Percentiles rank a stretch among this genome's conserved stretches.
Conservation (phyloP, 2,888 invertebrate genomes). For the Palloptera scutellata region DNA sequence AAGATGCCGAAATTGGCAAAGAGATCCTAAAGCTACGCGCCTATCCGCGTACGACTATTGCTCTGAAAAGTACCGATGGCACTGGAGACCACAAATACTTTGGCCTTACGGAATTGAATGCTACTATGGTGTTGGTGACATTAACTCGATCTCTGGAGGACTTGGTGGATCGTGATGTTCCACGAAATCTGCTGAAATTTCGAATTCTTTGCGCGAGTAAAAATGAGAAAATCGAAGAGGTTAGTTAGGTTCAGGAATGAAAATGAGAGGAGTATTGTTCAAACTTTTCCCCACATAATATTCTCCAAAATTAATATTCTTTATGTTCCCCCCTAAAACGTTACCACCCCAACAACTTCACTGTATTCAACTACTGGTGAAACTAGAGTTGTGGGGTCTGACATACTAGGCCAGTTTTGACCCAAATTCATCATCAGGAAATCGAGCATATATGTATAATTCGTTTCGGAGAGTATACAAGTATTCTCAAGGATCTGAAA, state of each 20-base stretch:
- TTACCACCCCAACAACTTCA: too few species aligned
- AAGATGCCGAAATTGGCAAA: constrained; percentile 79
- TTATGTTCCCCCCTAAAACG: too few species aligned
- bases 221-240: constrained; percentile 61
- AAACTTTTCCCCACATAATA: too few species aligned
- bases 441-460: too few species aligned
- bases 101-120: constrained; percentile 72
- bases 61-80: constrained; percentile 56
- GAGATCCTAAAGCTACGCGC: constrained; percentile 83
- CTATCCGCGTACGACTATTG: constrained; percentile 73
- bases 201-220: constrained; percentile 72
- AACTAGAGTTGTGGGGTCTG: too few species aligned
- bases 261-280: too few species aligned
- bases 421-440: too few species aligned
- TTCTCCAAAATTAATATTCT: too few species aligned
- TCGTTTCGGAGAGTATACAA: too few species aligned
- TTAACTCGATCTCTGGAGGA: constrained; percentile 80
- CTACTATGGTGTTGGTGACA: constrained; percentile 78
- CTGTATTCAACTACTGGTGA: too few species aligned
- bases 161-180: constrained; percentile 81
- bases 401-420: too few species aligned
- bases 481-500: too few species aligned
- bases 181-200: constrained; percentile 84
- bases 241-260: constrained; percentile 33
- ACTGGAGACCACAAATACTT: constrained; percentile 62